Evolutionary conservation across 2,888 invertebrate genomes (phyloP).

Genomic region (Oxytorus armatus): DNA sequence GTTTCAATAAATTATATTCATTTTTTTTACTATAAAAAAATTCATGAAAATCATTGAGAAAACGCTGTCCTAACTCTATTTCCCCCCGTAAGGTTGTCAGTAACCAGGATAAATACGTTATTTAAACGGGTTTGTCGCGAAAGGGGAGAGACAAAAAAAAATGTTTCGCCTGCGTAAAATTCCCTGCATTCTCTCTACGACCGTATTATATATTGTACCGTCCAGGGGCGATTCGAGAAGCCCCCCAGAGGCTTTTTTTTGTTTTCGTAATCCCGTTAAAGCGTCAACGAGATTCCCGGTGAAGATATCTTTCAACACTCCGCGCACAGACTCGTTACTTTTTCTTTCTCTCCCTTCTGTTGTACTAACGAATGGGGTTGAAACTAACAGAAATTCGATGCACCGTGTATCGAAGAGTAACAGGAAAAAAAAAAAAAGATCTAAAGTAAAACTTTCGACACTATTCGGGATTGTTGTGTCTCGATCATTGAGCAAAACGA

Average conservation of each 20-base stretch:
- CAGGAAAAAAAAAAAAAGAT: too few relatives aligned
- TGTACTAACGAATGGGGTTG: too few relatives aligned
- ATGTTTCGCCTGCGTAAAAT: not conserved
- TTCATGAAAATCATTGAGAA: too few relatives aligned
- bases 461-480: too few relatives aligned
- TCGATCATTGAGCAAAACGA: too few relatives aligned
- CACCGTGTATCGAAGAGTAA: too few relatives aligned
- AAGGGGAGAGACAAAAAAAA: constrained; percentile 6
- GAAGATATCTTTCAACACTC: constrained; percentile 40
- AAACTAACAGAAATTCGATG: too few relatives aligned
- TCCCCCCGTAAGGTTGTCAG: not conserved
- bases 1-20: too few relatives aligned
- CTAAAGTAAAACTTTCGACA: too few relatives aligned
- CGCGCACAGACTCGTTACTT: not conserved
- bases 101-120: constrained; percentile 8
- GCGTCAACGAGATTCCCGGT: constrained; percentile 39
- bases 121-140: not conserved
- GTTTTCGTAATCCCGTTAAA: constrained; percentile 66
- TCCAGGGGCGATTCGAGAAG: constrained; percentile 32
- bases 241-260: constrained; percentile 52
- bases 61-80: too few relatives aligned
- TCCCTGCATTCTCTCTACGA: not conserved
- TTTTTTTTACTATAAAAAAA: too few relatives aligned
- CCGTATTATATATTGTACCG: not conserved
- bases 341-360: not conserved